These are phyloP conservation scores for Dicyrtomina minuta DNA, from an alignment of 2,888 invertebrate genomes.

Conservation along the genomic window DNA sequence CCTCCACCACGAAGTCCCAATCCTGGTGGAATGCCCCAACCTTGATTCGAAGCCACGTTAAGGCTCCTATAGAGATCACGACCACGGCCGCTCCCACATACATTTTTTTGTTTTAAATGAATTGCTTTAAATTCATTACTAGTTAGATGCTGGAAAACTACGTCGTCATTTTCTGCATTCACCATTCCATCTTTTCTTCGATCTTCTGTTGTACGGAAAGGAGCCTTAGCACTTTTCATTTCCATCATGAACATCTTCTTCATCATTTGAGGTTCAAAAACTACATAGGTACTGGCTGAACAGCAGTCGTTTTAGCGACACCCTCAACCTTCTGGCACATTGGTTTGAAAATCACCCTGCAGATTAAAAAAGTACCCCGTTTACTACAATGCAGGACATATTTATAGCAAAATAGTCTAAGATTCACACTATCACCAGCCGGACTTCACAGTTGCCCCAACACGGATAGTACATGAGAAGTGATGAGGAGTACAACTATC, in stretches of 20 bases:
- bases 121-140: constrained; percentile 17
- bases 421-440: too few species aligned
- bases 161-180: constrained; percentile 18
- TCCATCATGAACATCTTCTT: constrained; percentile 29
- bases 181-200: constrained; percentile 16
- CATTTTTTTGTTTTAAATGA: constrained; percentile 34
- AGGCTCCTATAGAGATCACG: constrained; percentile 51
- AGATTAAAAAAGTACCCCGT: not conserved
- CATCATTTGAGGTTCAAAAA: constrained; percentile 25
- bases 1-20: constrained; percentile 75
- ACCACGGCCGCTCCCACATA: constrained; percentile 48
- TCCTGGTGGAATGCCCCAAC: constrained; percentile 66
- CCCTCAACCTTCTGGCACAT: constrained; percentile 51
- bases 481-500: too few species aligned
- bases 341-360: constrained; percentile 52
- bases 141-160: constrained; percentile 11
- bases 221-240: constrained; percentile 17
- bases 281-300: constrained; percentile 35
- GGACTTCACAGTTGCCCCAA: too few species aligned
- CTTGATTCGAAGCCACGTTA: constrained; percentile 54
- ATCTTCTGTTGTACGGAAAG: constrained; percentile 17
- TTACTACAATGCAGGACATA: too few species aligned
- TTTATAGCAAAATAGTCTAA: too few species aligned
- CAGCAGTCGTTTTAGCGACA: constrained; percentile 32
- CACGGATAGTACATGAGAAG: too few species aligned